Base-by-base conservation (phyloP, 2,888 invertebrate genomes). In the Dolomedes plantarius region DNA sequence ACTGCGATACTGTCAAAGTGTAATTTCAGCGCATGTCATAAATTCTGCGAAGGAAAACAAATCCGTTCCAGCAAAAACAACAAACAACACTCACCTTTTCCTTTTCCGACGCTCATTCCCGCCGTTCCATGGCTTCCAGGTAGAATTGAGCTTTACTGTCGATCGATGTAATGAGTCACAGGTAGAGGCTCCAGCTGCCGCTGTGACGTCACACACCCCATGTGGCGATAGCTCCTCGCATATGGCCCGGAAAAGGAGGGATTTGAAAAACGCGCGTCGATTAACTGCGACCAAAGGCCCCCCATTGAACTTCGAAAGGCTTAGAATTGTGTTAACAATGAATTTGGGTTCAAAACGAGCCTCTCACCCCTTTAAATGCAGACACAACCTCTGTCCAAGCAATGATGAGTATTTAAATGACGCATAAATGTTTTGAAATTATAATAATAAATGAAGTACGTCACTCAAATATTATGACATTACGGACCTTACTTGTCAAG, bases 131-230 rank as follows among this genome's bases (percentile, higher is more conserved):
- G 50, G 23, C 72, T 73, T 65, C 77, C 72, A 73, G 77, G 77
- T 73, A 77, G 71, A 75, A 68, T 50, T 65, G 41, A 36, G 67
- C 67, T 67, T 67, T 32, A 36, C n/a, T 13, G 19, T 13, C 83
- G 83, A 85, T 85, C 83, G 83, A 85, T 85, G 67, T 68, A 67
- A 77, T 85, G 83, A 85, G 56, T 85, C 83, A 85, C 83, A 85
- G 83, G 83, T 85, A 85, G 77, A 56, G 41, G 56, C n/a, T 73
- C 83, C 83, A 85, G 83, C 83, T 85, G 83, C 83, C 73, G 67
- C 41, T 50, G 67, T 85, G 77, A 85, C 83, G 82, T 83, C 82
- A 83, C 76, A 28, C 1, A 11, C 56, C 56, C 56, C 56, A 56
- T 56, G 56, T 56, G 56, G 56, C 23, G 11, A 56, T 23, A 56